These are phyloP conservation scores for Entomobrya multifasciata DNA, from an alignment of 2,888 invertebrate species.

Conservation along the genomic window DNA sequence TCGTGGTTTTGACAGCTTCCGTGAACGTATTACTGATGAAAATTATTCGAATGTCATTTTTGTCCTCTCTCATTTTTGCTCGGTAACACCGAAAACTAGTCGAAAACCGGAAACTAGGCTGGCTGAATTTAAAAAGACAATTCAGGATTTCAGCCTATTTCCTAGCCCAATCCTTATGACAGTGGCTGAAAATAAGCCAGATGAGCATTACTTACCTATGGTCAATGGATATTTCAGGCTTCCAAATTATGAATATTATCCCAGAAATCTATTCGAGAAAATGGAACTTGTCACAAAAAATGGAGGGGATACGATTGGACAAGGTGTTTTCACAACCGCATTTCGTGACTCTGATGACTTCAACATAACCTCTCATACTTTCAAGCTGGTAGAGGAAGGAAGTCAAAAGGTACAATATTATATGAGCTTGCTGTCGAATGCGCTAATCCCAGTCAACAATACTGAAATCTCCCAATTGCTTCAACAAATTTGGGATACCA, in stretches of 20 bases:
- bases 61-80: conserved; percentile 67
- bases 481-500: not conserved
- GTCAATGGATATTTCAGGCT: conserved; percentile 69
- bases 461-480: conserved; percentile 58
- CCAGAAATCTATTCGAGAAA: conserved; percentile 70
- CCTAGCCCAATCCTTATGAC: conserved; percentile 58
- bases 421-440: conserved; percentile 18
- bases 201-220: conserved; percentile 52
- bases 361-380: conserved; percentile 22
- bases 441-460: not conserved
- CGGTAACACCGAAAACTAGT: not conserved
- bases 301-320: conserved; percentile 64
- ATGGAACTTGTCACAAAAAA: conserved; percentile 36
- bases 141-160: conserved; percentile 56
- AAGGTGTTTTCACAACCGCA: conserved; percentile 56
- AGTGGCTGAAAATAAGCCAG: conserved; percentile 73
- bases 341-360: conserved; percentile 59
- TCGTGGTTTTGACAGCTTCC: conserved; percentile 58
- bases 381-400: not conserved
- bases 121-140: conserved; percentile 25
- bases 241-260: conserved; percentile 70
- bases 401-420: conserved; percentile 17
- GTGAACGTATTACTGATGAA: conserved; percentile 52
- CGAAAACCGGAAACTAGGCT: conserved; percentile 44
- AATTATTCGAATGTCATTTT: conserved; percentile 72